phyloP scores from a whole-genome alignment of 2,113 vertebrate species.

The Scopus umbretta region DNA sequence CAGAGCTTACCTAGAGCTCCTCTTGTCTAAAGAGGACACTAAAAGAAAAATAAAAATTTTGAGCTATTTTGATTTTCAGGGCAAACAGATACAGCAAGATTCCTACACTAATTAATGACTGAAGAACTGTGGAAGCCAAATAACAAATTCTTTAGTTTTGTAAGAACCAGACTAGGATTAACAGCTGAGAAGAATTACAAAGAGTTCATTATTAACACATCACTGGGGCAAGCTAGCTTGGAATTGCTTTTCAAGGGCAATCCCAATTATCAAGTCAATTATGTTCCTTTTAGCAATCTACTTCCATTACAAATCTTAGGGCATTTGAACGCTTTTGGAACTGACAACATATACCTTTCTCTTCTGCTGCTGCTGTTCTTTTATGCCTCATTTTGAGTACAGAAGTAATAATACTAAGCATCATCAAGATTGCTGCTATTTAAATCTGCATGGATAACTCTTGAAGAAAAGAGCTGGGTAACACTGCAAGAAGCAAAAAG shows the following conservation, averaged over 20 bases:
- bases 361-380: not conserved
- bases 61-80: not conserved
- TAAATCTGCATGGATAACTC: not conserved
- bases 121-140: not conserved
- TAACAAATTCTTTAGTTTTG: not conserved
- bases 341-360: not conserved
- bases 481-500: not conserved
- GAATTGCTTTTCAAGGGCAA: slow-evolving; percentile 17
- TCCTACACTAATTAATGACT: not conserved
- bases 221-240: not conserved
- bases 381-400: not conserved
- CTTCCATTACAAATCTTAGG: not conserved
- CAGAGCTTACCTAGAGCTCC: not conserved
- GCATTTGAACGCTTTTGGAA: not conserved
- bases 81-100: not conserved
- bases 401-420: not conserved
- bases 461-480: not conserved
- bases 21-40: not conserved
- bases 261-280: slow-evolving; percentile 29
- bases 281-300: not conserved
- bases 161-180: not conserved
- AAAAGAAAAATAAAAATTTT: not conserved
- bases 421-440: not conserved
- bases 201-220: slow-evolving; percentile 27
- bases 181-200: slow-evolving; percentile 10